Evolutionary conservation across 2,113 vertebrate genomes (phyloP), one percentile per base, ranked within the genome.

Genomic region (Acanthochromis polyacanthus): DNA sequence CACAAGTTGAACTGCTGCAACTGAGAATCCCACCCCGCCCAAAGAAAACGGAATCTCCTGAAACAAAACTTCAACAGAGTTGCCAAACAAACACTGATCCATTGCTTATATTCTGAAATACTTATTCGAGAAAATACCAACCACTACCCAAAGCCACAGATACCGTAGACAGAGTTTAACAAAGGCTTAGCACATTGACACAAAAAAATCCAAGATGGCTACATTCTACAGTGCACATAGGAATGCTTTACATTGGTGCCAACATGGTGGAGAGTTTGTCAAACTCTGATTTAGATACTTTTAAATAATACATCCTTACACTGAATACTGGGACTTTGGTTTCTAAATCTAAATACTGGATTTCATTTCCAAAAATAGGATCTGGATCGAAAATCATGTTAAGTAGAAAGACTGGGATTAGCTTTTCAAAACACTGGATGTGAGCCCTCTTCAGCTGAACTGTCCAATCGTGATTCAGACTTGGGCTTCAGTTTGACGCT

Each of bases 1-100:
- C 95, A 95, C 94, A 90, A 93, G 89, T 90, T 83, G 82, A 92
- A 91, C 88, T 81, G 87, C 90, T 92, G 91, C 86, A 91, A 93
- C 72, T 78, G 88, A 90, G 81, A 93, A 93, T 78, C 71, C 83
- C 80, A 90, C 58, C 87, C 84, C 60, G 60, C 64, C 75, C 53
- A 66, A 84, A 85, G 57, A 78, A 84, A 80, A 83, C 62, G 53
- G 65, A 89, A 71, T 71, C 80, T 86, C 75, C 75, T 78, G 64
- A 82, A 89, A 85, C 12, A 48, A 77, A 90, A 85, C 52, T 67
- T 43, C 22, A 48, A 86, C 53, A 80, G 74, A 76, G 68, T 55
- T 78, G 82, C 68, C 64, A 81, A 85, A 91, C 68, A 92, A 91
- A 89, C 57, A 85, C 82, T 71, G 85, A 86, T 81, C 83, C 84